Percentiles rank a stretch among this genome's conserved stretches.
These are phyloP conservation scores for Calidris pugnax DNA, from an alignment of 2,113 vertebrate species.

Conservation along the genomic window DNA sequence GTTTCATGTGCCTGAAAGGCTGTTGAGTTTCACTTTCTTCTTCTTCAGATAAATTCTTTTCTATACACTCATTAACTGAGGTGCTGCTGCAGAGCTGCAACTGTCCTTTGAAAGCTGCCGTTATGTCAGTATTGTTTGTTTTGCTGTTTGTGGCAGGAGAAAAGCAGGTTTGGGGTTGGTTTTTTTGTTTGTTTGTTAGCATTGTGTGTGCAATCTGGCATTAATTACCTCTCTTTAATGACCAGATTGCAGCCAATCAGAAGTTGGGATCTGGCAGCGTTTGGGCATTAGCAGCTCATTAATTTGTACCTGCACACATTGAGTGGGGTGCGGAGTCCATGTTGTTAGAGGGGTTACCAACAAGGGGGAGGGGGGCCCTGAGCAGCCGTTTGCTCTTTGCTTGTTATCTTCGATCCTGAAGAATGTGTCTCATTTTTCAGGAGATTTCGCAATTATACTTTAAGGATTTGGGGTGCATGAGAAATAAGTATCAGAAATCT, in stretches of 20 bases:
- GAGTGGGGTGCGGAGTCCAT: not conserved
- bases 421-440: not conserved
- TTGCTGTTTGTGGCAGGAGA: constrained; percentile 53
- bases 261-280: constrained; percentile 22
- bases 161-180: constrained; percentile 55
- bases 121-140: constrained; percentile 56
- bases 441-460: not conserved
- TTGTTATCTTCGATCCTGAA: not conserved
- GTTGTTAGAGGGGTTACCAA: not conserved
- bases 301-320: not conserved
- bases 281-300: constrained; percentile 40
- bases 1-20: constrained; percentile 59
- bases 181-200: constrained; percentile 64
- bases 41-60: constrained; percentile 50
- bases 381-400: not conserved
- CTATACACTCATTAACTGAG: constrained; percentile 58
- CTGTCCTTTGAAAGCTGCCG: constrained; percentile 52
- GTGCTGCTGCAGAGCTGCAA: constrained; percentile 32
- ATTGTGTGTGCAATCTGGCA: constrained; percentile 62
- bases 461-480: not conserved
- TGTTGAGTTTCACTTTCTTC: constrained; percentile 46
- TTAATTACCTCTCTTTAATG: constrained; percentile 67
- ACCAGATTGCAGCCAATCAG: constrained; percentile 31
- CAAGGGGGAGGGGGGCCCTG: not conserved
- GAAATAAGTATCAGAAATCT: not conserved